Evolutionary conservation across 2,113 vertebrate genomes (phyloP).

Genomic region (Ia io): DNA sequence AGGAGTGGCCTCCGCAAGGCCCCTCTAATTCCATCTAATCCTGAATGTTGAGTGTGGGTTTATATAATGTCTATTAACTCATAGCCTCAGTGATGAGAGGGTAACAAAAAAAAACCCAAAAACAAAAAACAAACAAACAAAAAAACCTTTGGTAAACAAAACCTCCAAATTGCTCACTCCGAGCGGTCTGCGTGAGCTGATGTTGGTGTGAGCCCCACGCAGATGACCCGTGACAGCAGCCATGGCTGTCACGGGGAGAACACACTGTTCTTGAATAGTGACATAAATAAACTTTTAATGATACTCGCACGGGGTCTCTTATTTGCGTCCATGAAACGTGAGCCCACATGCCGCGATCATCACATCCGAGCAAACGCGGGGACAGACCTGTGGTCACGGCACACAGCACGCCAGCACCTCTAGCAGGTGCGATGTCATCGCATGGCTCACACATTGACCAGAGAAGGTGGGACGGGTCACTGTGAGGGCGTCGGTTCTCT

Average conservation of each 20-base stretch:
- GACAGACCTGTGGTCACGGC: rapidly evolving
- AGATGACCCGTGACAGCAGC: constrained; percentile 24
- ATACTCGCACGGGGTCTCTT: constrained; percentile 12
- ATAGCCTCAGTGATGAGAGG: background rate
- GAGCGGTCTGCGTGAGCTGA: background rate
- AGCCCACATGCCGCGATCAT: background rate
- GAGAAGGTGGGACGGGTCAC: background rate
- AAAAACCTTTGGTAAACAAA: background rate
- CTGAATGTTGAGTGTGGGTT: constrained; percentile 62
- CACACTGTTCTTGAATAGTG: constrained; percentile 64
- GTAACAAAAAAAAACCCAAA: background rate
- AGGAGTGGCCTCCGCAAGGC: constrained; percentile 2
- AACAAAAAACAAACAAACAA: background rate
- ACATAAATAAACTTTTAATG: constrained; percentile 84
- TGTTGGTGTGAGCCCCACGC: constrained; percentile 60
- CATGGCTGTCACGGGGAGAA: background rate
- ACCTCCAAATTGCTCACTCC: background rate
- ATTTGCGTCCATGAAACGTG: rapidly evolving
- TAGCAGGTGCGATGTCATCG: rapidly evolving
- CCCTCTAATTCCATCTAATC: constrained; percentile 72
- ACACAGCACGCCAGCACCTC: background rate
- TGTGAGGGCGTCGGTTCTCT: background rate
- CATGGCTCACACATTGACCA: rapidly evolving
- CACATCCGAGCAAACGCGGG: rapidly evolving
- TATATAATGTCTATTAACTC: constrained; percentile 75